Evolutionary conservation across 2,797 vertebrate species (phyloP).

Genomic region (Bryconaethiops microstoma): DNA sequence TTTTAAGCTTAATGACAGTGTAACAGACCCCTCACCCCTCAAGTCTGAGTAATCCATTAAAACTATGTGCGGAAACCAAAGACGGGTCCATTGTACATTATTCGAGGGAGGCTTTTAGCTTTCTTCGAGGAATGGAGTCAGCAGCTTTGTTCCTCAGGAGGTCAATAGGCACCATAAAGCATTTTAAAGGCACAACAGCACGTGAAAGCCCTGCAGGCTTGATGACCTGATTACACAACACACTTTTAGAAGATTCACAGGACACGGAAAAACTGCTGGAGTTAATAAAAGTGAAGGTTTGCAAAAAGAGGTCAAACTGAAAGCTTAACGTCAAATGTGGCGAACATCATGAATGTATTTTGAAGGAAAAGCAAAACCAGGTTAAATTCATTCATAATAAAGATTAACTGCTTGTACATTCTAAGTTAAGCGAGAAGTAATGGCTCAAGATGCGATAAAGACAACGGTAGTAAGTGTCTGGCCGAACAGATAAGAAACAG

Average conservation of each 20-base stretch:
- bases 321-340: background rate
- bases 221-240: conserved; percentile 18
- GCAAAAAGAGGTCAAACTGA: too few relatives aligned
- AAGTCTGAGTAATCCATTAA: conserved; percentile 26
- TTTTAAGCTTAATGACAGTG: conserved; percentile 19
- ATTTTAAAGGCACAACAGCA: conserved; percentile 24
- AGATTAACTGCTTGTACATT: background rate
- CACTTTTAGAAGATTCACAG: background rate
- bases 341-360: background rate
- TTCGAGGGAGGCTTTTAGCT: conserved; percentile 31
- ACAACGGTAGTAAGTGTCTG: background rate
- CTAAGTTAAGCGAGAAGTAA: background rate
- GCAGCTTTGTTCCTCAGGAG: conserved; percentile 13
- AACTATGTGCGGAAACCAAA: background rate
- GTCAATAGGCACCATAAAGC: conserved; percentile 46
- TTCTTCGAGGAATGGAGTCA: conserved; percentile 17
- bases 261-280: too few relatives aligned
- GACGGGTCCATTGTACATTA: conserved; percentile 9
- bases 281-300: background rate
- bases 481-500: background rate
- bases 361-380: background rate
- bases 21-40: background rate
- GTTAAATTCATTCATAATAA: background rate
- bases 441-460: background rate
- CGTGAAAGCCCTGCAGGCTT: conserved; percentile 5